A percentile compares a stretch with the other conserved stretches of the same genome.
These are phyloP conservation scores for Microctonus brassicae DNA, from an alignment of 2,888 invertebrate genomes.

Conservation along the genomic window DNA sequence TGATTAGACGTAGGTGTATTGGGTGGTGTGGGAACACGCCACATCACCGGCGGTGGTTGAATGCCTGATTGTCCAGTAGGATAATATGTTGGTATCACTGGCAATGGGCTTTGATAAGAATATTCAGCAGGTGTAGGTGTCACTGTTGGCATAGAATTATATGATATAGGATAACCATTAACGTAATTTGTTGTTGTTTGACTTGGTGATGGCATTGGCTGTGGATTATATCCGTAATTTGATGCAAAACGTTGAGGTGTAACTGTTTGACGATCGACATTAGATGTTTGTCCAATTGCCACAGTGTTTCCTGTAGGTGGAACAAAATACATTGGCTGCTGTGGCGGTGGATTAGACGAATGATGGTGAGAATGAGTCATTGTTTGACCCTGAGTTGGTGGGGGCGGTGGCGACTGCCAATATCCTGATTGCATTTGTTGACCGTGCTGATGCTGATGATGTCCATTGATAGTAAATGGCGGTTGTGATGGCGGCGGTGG, in stretches of 20 bases:
- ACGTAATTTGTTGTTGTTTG: conserved; percentile 65
- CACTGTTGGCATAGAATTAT: conserved; percentile 62
- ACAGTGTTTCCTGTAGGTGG: conserved; percentile 62
- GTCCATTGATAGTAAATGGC: conserved; percentile 49
- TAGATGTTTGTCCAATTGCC: conserved; percentile 58
- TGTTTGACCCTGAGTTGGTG: conserved; percentile 2
- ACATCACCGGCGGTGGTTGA: conserved; percentile 65
- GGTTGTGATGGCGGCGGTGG: conserved; percentile 52
- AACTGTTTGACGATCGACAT: conserved; percentile 52
- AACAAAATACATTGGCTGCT: conserved; percentile 66
- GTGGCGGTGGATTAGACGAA: conserved; percentile 49
- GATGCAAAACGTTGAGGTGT: conserved; percentile 61
- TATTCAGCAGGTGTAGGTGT: conserved; percentile 61
- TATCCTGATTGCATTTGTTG: conserved; percentile 59
- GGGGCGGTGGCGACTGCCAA: conserved; percentile 62
- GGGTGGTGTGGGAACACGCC: conserved; percentile 66
- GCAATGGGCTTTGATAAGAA: conserved; percentile 63
- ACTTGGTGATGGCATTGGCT: conserved; percentile 63
- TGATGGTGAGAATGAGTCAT: conserved; percentile 7
- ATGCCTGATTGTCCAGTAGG: conserved; percentile 62
- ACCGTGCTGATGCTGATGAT: conserved; percentile 49
- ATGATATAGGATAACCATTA: conserved; percentile 62
- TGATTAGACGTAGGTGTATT: conserved; percentile 66
- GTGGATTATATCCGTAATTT: conserved; percentile 63
- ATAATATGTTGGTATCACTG: conserved; percentile 65